Conservation (phyloP, 1,140 invertebrate species). For the Eufriesea mexicana region DNA sequence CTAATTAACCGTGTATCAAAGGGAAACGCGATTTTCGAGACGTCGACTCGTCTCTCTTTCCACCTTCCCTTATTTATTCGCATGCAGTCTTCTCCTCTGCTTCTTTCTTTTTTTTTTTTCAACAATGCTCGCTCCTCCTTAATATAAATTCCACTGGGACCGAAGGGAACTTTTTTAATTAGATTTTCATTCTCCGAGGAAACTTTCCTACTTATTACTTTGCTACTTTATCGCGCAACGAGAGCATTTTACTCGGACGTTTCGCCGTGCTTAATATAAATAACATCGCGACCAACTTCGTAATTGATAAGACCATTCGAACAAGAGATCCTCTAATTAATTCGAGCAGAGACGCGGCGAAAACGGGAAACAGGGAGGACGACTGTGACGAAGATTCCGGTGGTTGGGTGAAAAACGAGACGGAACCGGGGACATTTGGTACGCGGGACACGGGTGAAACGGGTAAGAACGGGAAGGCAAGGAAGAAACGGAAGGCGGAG, state of each 20-base stretch:
- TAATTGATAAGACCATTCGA: slow-evolving; percentile 14
- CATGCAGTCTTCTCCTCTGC: not conserved
- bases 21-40: not conserved
- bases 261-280: slow-evolving; percentile 9
- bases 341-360: not conserved
- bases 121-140: slow-evolving; percentile 14
- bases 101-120: not conserved
- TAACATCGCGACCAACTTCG: not conserved
- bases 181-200: slow-evolving; percentile 17
- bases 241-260: slow-evolving; percentile 5
- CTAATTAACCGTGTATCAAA: not conserved
- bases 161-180: slow-evolving; percentile 26
- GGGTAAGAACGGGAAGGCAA: not conserved
- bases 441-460: not conserved
- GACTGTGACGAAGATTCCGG: not conserved
- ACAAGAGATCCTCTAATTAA: slow-evolving; percentile 14
- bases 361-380: not conserved
- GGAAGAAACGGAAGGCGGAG: not conserved
- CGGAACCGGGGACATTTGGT: not conserved
- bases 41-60: too few species aligned
- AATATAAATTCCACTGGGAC: slow-evolving; percentile 16
- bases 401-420: not conserved
- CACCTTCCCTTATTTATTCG: too few species aligned
- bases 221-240: slow-evolving; percentile 5
- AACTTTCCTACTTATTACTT: slow-evolving; percentile 29